These are phyloP conservation scores for Rhogogaster chlorosoma DNA, from an alignment of 2,888 invertebrate species.

Conservation along the genomic window DNA sequence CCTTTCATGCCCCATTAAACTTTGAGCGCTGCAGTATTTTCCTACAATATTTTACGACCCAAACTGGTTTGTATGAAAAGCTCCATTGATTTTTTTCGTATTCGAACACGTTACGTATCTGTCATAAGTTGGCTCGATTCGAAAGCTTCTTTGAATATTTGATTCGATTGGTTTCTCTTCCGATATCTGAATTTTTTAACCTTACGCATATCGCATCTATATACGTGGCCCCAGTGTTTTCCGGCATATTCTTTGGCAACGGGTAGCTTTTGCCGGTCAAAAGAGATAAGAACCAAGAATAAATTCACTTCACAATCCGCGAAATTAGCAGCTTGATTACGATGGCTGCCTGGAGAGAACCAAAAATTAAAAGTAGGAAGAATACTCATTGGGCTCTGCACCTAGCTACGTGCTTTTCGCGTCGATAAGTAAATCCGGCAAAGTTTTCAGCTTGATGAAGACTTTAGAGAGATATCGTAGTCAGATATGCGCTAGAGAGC, in stretches of 20 bases:
- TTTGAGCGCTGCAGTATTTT: constrained; percentile 24
- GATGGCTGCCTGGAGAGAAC: not conserved
- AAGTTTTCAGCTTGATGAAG: constrained; percentile 13
- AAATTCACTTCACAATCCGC: not conserved
- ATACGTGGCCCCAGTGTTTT: not conserved
- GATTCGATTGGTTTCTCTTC: constrained; percentile 4
- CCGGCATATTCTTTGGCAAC: not conserved
- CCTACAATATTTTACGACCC: constrained; percentile 29
- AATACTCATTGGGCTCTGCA: not conserved
- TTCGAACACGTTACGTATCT: constrained; percentile 10
- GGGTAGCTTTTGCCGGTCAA: not conserved
- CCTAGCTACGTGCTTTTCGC: not conserved
- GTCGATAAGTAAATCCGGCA: not conserved
- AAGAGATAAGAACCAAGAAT: not conserved
- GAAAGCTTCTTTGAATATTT: constrained; percentile 8
- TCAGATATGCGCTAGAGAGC: not conserved
- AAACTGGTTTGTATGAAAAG: constrained; percentile 31
- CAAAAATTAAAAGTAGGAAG: not conserved
- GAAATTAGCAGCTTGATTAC: not conserved
- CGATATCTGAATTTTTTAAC: not conserved
- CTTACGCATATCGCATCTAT: not conserved
- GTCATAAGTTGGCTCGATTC: not conserved
- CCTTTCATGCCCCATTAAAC: constrained; percentile 37
- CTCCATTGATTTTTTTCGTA: constrained; percentile 16
- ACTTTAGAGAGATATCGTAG: not conserved